Conservation (phyloP, 2,797 vertebrate species). For the Mallotus villosus region DNA sequence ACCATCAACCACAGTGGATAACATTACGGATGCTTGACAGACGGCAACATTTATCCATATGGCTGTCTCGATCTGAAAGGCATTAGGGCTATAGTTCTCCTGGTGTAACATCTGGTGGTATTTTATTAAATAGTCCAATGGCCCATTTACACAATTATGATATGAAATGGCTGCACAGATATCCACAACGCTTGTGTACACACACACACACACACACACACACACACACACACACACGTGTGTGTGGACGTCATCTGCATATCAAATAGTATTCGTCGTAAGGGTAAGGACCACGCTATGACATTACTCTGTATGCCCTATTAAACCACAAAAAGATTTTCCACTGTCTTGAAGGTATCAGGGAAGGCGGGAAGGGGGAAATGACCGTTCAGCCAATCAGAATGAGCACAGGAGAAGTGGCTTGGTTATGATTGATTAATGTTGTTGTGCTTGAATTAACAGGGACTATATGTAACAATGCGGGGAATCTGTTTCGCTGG, state of each 20-base stretch:
- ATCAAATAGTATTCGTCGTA: conserved; percentile 41
- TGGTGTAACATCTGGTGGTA: conserved; percentile 43
- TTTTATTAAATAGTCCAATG: conserved; percentile 26
- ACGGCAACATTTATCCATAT: background rate
- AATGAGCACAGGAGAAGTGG: conserved; percentile 32
- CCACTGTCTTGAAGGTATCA: background rate
- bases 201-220: background rate
- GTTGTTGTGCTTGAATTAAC: conserved; percentile 67
- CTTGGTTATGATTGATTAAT: conserved; percentile 61
- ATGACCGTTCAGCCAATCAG: background rate
- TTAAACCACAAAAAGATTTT: conserved; percentile 2
- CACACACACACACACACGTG: background rate
- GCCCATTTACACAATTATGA: conserved; percentile 53
- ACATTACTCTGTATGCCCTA: conserved; percentile 46
- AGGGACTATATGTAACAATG: conserved; percentile 63
- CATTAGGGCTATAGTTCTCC: conserved; percentile 14
- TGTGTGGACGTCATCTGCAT: conserved; percentile 46
- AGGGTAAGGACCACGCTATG: conserved; percentile 30
- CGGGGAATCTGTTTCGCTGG: conserved; percentile 59
- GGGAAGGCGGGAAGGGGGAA: background rate
- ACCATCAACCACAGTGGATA: background rate
- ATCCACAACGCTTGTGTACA: background rate
- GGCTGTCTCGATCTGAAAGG: conserved; percentile 23
- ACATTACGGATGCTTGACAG: background rate
- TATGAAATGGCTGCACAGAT: conserved; percentile 42